phyloP scores from a whole-genome alignment of 2,888 invertebrate species.

The Eretmocerus hayati region DNA sequence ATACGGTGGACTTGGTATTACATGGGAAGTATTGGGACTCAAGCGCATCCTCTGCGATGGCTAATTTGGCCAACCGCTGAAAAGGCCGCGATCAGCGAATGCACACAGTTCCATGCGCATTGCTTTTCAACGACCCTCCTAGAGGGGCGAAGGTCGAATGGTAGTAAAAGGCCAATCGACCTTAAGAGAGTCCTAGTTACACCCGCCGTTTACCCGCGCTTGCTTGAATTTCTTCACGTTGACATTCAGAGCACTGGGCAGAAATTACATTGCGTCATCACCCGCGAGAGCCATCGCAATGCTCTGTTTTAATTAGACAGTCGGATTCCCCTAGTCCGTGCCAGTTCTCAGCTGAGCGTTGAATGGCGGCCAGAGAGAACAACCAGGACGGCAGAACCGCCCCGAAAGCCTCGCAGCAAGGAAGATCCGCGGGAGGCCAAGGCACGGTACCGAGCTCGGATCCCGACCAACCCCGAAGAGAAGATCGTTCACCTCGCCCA shows the following conservation, averaged over 20 bases:
- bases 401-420: slow-evolving; percentile 28
- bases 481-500: slow-evolving; percentile 19
- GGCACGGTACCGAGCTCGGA: slow-evolving; percentile 47
- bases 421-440: slow-evolving; percentile 43
- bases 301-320: slow-evolving; percentile 46
- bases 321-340: slow-evolving; percentile 52
- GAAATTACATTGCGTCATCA: slow-evolving; percentile 59
- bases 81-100: too few relatives aligned
- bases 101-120: too few relatives aligned
- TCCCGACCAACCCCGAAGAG: too few relatives aligned
- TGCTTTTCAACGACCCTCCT: too few relatives aligned
- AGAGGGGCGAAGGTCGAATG: too few relatives aligned
- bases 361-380: slow-evolving; percentile 48
- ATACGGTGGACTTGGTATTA: too few relatives aligned
- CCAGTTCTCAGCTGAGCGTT: slow-evolving; percentile 44
- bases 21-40: too few relatives aligned
- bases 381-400: slow-evolving; percentile 23
- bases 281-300: slow-evolving; percentile 58
- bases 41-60: too few relatives aligned
- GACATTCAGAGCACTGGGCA: slow-evolving; percentile 59
- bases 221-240: slow-evolving; percentile 60
- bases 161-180: too few relatives aligned
- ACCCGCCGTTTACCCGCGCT: slow-evolving; percentile 58
- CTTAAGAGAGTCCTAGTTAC: slow-evolving; percentile 30
- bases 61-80: too few relatives aligned